Evolutionary conservation across 2,113 vertebrate genomes (phyloP).

Genomic region (Heterotis niloticus): DNA sequence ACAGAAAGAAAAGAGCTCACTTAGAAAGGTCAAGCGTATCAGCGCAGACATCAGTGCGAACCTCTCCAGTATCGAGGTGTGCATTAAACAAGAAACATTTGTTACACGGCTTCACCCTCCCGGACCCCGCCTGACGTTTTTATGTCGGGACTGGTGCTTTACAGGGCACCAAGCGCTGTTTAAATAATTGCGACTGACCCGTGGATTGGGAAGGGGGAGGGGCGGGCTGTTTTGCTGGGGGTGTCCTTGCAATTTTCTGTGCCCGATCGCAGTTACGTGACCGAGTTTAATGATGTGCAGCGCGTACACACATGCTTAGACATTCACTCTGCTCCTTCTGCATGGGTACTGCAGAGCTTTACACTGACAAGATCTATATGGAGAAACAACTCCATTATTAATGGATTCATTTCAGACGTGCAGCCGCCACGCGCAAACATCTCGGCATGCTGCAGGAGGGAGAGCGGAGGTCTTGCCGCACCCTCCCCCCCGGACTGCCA

Average conservation of each 20-base stretch:
- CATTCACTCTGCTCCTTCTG: conserved; percentile 30
- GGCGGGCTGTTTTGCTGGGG: neutral
- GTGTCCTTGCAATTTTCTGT: conserved; percentile 33
- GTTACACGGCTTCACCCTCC: conserved; percentile 31
- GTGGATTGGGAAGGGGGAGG: neutral
- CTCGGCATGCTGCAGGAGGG: neutral
- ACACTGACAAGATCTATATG: conserved; percentile 21
- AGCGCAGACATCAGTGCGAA: conserved; percentile 38
- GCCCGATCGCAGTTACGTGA: conserved; percentile 39
- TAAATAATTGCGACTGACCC: conserved; percentile 40
- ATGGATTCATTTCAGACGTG: conserved; percentile 22
- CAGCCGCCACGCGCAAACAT: neutral
- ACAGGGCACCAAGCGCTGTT: conserved; percentile 29
- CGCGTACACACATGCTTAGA: neutral
- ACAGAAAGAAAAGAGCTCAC: conserved; percentile 2
- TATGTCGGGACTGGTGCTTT: conserved; percentile 33
- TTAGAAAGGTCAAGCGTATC: conserved; percentile 38
- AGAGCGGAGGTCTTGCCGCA: neutral
- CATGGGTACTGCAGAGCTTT: conserved; percentile 41
- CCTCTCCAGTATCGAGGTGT: conserved; percentile 28
- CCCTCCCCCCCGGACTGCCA: neutral
- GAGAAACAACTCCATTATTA: conserved; percentile 30
- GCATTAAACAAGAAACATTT: conserved; percentile 40
- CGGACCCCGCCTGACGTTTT: conserved; percentile 34
- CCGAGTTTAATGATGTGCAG: conserved; percentile 30